These are phyloP conservation scores for Cichlasoma orientale DNA, from an alignment of 2,797 vertebrate genomes.

Conservation along the genomic window DNA sequence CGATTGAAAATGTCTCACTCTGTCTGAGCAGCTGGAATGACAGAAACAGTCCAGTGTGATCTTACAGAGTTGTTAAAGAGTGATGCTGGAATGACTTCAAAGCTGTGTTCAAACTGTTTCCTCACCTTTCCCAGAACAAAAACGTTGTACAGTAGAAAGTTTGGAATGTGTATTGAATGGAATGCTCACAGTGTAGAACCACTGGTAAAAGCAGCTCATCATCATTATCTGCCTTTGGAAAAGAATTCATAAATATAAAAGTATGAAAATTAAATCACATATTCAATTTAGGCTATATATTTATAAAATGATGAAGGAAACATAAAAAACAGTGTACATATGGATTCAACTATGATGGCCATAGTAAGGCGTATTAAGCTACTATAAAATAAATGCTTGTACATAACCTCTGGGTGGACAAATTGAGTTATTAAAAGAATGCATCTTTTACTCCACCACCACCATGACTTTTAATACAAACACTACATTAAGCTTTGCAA, in stretches of 20 bases:
- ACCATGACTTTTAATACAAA: slow-evolving; percentile 32
- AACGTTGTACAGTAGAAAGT: too few species aligned
- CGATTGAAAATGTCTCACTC: not conserved
- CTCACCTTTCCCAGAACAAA: too few species aligned
- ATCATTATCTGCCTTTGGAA: too few species aligned
- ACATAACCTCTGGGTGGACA: not conserved
- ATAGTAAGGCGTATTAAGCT: not conserved
- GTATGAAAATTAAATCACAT: not conserved
- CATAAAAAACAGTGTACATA: not conserved
- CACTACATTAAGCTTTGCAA: slow-evolving; percentile 47
- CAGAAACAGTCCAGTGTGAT: not conserved
- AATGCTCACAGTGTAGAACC: too few species aligned
- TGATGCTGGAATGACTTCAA: not conserved
- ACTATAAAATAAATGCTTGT: slow-evolving; percentile 17
- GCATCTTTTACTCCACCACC: slow-evolving; percentile 11
- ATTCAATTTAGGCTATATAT: not conserved
- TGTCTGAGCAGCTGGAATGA: not conserved
- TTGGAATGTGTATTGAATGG: too few species aligned
- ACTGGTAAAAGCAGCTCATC: too few species aligned
- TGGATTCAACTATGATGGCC: not conserved
- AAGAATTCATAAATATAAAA: too few species aligned
- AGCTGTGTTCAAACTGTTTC: too few species aligned
- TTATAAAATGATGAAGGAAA: slow-evolving; percentile 16
- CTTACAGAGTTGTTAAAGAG: not conserved
- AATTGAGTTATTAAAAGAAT: slow-evolving; percentile 47